Evolutionary conservation across 1,140 invertebrate genomes (phyloP).

Genomic region (Drosophila albomicans): DNA sequence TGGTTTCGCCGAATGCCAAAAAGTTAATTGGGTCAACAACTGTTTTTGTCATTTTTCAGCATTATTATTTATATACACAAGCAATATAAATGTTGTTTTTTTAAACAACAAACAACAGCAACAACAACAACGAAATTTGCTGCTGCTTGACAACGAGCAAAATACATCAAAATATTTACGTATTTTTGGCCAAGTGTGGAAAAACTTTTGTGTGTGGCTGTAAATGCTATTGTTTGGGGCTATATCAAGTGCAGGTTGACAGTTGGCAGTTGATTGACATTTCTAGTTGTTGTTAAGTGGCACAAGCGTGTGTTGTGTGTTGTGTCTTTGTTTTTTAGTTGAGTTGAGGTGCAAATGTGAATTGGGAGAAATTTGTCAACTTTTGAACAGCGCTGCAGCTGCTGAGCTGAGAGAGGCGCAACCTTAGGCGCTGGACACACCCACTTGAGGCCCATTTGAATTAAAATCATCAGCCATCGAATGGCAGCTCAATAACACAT

Average conservation of each 20-base stretch:
- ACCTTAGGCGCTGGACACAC: background rate
- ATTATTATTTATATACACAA: conserved; percentile 57
- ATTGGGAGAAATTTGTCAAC: conserved; percentile 40
- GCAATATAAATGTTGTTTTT: conserved; percentile 13
- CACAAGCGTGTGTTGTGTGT: conserved; percentile 40
- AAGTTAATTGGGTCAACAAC: conserved; percentile 78
- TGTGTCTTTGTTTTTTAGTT: background rate
- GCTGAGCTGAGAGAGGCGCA: background rate
- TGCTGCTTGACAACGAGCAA: conserved; percentile 58
- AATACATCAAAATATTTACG: conserved; percentile 29
- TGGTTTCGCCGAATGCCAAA: conserved; percentile 41
- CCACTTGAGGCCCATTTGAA: conserved; percentile 11
- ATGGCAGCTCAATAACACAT: conserved; percentile 9
- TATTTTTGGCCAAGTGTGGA: conserved; percentile 48
- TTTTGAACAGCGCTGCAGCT: conserved; percentile 7
- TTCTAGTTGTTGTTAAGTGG: conserved; percentile 78
- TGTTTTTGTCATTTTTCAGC: conserved; percentile 78
- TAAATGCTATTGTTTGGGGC: conserved; percentile 34
- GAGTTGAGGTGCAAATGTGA: conserved; percentile 18
- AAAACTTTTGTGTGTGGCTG: conserved; percentile 44
- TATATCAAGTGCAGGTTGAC: conserved; percentile 67
- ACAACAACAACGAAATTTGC: conserved; percentile 22
- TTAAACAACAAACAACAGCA: background rate
- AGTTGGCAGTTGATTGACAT: conserved; percentile 76
- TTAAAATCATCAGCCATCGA: background rate